Base-by-base conservation (phyloP, 1,140 invertebrate genomes). In the Bicyclus anynana region DNA sequence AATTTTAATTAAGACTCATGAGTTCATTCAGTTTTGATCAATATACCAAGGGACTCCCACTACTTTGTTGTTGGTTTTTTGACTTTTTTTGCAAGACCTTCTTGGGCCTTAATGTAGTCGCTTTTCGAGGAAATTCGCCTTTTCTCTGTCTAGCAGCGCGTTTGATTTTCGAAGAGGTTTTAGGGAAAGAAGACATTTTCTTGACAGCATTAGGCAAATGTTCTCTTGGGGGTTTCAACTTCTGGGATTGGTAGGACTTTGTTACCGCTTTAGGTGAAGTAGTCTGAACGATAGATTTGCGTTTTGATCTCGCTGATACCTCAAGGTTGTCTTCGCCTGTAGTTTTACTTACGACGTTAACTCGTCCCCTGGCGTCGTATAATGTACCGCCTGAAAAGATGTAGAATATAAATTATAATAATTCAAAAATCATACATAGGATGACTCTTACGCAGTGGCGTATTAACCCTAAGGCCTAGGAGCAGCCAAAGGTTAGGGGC, bases 61-160 rank as follows among this genome's bases (percentile, higher is more conserved):
- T 12, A 33, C n/a, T 33, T 12, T 12, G 29, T 40, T 27, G 21
- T 26, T 48, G 53, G 12, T 37, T 29, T 14, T 61, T 58, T 12
- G 14, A 57, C 4, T 67, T 59, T 26, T 68, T 69, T 46, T 72
- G 70, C 10, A 59, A 67, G 3, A 51, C 29, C 33, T 33, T 75
- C 49, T 70, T 72, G 9, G 53, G n/a, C 23, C 67, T 59, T 6
- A 77, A 14, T 1, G 60, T 68, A 5, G 58, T 71, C 2, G 59
- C 54, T 55, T 77, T 80, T 5, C 74, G 53, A 0, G 60, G 63
- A 9, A 59, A 51, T 10, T 73, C 69, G 6, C 48, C 61, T 62
- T 74, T 80, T 46, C 49, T 65, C 10, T 62, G 62, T 20, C 72
- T 60, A 1, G 16, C 7, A 23, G 29, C 35, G 16, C 56, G 51